Evolutionary conservation across 1,140 invertebrate genomes (phyloP).

Genomic region (Bradysia coprophila): DNA sequence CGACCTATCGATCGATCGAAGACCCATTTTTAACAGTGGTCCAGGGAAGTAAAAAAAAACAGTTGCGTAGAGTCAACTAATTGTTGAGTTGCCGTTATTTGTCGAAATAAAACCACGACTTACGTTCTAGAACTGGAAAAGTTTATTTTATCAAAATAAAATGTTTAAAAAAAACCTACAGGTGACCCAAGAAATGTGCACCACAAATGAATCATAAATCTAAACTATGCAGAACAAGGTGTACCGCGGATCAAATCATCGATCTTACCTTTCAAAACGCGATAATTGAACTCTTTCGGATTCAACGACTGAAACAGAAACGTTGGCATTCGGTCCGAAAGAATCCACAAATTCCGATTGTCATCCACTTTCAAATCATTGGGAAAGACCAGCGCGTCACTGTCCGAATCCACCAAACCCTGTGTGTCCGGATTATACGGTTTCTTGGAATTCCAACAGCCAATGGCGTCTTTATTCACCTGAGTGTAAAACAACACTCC

Average conservation of each 20-base stretch:
- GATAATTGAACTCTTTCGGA: constrained; percentile 36
- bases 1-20: too few relatives aligned
- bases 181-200: too few relatives aligned
- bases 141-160: too few relatives aligned
- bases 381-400: constrained; percentile 43
- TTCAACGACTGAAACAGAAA: constrained; percentile 38
- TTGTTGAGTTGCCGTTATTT: too few relatives aligned
- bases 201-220: too few relatives aligned
- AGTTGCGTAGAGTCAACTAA: too few relatives aligned
- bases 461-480: constrained; percentile 34
- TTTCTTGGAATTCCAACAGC: constrained; percentile 51
- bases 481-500: constrained; percentile 58
- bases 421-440: constrained; percentile 42
- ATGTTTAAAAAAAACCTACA: too few relatives aligned
- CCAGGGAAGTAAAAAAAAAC: too few relatives aligned
- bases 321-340: constrained; percentile 43
- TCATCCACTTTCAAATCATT: constrained; percentile 41
- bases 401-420: constrained; percentile 39
- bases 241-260: constrained; percentile 35
- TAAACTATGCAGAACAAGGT: too few relatives aligned
- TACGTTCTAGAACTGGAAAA: too few relatives aligned
- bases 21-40: too few relatives aligned
- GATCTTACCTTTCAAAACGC: constrained; percentile 34
- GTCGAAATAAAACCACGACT: too few relatives aligned
- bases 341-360: constrained; percentile 39